These are phyloP conservation scores for Sciurus carolinensis DNA, from an alignment of 2,797 vertebrate species.

Conservation along the genomic window DNA sequence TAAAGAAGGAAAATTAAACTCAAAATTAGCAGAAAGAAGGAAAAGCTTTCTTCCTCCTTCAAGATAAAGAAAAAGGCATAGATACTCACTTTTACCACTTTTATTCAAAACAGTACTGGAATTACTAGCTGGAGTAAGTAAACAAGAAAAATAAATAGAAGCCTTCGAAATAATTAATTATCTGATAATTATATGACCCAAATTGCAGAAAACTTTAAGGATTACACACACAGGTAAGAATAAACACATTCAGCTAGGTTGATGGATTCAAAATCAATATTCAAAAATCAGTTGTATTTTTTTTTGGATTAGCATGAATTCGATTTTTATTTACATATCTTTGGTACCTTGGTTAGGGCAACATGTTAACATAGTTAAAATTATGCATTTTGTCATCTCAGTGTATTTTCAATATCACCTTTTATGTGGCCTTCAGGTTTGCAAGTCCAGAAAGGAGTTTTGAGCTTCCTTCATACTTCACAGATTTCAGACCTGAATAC, in stretches of 20 bases:
- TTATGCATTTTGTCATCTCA: background rate
- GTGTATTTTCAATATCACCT: background rate
- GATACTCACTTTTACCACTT: background rate
- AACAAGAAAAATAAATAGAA: background rate
- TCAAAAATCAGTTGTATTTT: background rate
- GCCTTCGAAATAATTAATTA: background rate
- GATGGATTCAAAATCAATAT: background rate
- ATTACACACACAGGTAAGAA: background rate
- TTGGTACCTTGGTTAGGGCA: background rate
- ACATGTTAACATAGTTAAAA: conserved; percentile 39
- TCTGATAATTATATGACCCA: background rate
- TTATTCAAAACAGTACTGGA: background rate
- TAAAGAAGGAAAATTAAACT: background rate
- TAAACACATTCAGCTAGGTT: background rate
- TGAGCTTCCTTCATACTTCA: conserved; percentile 16
- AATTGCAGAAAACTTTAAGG: background rate
- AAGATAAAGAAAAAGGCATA: background rate
- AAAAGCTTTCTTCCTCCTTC: background rate
- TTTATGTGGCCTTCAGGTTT: conserved; percentile 43
- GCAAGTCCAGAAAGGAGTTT: background rate
- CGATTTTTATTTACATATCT: conserved; percentile 58
- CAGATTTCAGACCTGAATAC: conserved; percentile 28
- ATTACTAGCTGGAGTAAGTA: background rate
- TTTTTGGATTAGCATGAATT: conserved; percentile 47
- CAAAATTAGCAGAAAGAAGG: background rate